Percentiles rank a stretch among this genome's conserved stretches.
phyloP scores from a whole-genome alignment of 2,888 invertebrate genomes.

The Noctua fimbriata region DNA sequence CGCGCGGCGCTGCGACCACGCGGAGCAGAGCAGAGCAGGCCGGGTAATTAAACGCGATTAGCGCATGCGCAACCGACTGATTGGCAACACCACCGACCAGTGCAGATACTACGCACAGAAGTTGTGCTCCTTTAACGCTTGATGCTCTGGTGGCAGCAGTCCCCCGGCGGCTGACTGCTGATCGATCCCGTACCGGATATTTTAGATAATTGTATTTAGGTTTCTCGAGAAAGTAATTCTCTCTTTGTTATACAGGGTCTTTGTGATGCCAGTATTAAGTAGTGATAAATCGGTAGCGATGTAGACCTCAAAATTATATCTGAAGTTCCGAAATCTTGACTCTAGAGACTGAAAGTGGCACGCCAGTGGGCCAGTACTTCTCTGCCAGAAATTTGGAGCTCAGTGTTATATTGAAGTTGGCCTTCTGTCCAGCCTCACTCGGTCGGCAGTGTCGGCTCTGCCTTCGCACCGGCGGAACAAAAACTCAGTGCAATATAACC shows the following conservation, averaged over 20 bases:
- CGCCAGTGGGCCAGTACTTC: background rate
- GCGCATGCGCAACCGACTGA: constrained; percentile 50
- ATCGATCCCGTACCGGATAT: background rate
- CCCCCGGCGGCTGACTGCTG: background rate
- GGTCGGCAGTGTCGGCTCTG: background rate
- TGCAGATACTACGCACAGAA: constrained; percentile 26
- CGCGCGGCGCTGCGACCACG: constrained; percentile 10
- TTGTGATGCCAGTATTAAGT: background rate
- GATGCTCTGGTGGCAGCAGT: background rate
- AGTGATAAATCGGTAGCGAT: background rate
- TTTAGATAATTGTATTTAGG: background rate
- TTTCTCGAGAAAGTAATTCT: background rate
- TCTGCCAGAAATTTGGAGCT: background rate
- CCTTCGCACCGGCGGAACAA: constrained; percentile 24
- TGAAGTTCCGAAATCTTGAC: background rate
- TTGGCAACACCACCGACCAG: constrained; percentile 41
- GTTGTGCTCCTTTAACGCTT: background rate
- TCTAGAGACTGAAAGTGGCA: background rate
- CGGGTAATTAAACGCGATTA: constrained; percentile 65
- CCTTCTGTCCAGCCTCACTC: constrained; percentile 8
- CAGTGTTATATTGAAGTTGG: background rate
- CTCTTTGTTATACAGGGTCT: background rate
- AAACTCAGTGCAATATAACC: constrained; percentile 30
- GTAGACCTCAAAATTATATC: background rate
- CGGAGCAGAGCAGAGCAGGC: constrained; percentile 11